These are phyloP conservation scores for Apocheima hispidaria DNA, from an alignment of 2,888 invertebrate genomes.

Conservation along the genomic window DNA sequence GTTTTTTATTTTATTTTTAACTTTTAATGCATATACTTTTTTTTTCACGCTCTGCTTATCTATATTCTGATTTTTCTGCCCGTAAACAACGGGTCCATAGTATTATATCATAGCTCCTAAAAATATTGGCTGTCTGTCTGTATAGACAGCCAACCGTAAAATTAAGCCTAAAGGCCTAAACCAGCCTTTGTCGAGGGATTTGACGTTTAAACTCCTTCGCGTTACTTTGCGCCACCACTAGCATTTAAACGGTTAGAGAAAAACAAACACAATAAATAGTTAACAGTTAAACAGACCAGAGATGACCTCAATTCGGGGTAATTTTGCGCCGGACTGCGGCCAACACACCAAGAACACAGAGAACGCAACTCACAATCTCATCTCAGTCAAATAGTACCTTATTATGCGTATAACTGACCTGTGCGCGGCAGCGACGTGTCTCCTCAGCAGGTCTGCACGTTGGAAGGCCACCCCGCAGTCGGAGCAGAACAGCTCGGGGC, in stretches of 20 bases:
- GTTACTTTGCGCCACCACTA: neutral
- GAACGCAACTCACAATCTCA: no score
- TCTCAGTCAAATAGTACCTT: neutral
- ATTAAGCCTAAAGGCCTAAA: neutral
- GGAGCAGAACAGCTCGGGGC: constrained; percentile 87
- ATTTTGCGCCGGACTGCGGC: no score
- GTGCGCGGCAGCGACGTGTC: constrained; percentile 88
- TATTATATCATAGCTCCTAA: no score
- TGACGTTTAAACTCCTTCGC: neutral
- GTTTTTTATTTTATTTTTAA: no score
- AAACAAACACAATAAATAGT: neutral
- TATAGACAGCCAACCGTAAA: no score
- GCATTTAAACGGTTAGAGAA: neutral
- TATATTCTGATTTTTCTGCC: no score
- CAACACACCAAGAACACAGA: no score
- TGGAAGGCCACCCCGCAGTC: constrained; percentile 93
- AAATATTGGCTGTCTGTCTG: no score
- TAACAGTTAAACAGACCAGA: neutral
- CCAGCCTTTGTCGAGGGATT: neutral
- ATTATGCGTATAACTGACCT: constrained; percentile 56
- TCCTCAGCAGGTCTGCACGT: constrained; percentile 89
- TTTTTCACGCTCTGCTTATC: no score
- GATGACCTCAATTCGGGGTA: neutral
- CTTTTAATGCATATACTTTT: no score
- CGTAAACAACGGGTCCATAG: no score